phyloP scores from a whole-genome alignment of 2,888 invertebrate genomes.

The Leptura quadrifasciata region DNA sequence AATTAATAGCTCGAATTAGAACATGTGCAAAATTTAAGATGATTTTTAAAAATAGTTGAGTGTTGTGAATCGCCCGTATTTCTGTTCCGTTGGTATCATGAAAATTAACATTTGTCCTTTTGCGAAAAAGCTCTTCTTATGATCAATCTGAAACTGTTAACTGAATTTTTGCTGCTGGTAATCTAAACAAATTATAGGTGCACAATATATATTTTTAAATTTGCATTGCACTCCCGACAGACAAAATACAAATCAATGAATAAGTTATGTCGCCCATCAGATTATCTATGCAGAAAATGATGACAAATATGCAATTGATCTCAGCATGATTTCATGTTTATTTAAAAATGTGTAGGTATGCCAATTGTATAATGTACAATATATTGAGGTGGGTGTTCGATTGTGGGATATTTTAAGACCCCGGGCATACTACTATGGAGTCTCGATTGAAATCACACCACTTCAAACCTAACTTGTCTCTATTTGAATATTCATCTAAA shows the following conservation, averaged over 20 bases:
- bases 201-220: too few species aligned
- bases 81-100: too few species aligned
- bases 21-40: too few species aligned
- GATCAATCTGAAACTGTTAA: too few species aligned
- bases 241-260: background rate
- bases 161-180: too few species aligned
- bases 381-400: background rate
- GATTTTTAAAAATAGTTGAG: too few species aligned
- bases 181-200: too few species aligned
- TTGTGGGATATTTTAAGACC: slow-evolving; percentile 17
- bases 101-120: too few species aligned
- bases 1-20: too few species aligned
- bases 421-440: background rate
- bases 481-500: background rate
- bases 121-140: too few species aligned
- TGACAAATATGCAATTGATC: slow-evolving; percentile 22
- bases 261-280: background rate
- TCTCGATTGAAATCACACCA: slow-evolving; percentile 8
- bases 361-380: slow-evolving; percentile 9
- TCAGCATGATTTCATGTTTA: slow-evolving; percentile 24
- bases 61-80: too few species aligned
- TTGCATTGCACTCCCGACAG: background rate
- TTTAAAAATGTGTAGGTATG: slow-evolving; percentile 20
- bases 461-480: background rate
- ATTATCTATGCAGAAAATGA: background rate